Conservation (phyloP, 2,888 invertebrate species). For the Lissonota sp. region DNA sequence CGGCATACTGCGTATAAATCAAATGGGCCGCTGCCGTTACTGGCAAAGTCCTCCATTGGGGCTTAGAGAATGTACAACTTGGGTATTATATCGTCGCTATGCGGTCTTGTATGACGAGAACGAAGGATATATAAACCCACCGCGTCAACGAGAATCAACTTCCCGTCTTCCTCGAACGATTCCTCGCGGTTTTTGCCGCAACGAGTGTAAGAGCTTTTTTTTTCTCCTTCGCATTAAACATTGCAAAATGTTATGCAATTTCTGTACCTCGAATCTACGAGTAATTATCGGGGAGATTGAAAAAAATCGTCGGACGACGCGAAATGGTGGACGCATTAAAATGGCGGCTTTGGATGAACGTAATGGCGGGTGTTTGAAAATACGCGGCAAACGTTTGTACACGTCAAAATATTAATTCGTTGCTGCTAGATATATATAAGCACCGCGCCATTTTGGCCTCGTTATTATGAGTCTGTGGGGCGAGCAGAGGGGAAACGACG, state of each 20-base stretch:
- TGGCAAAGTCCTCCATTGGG: slow-evolving; percentile 23
- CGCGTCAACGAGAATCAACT: slow-evolving; percentile 16
- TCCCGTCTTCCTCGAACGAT: slow-evolving; percentile 1
- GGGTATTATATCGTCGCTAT: not conserved
- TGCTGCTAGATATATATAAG: slow-evolving; percentile 55
- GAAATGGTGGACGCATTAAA: slow-evolving; percentile 1
- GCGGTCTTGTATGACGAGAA: slow-evolving; percentile 8
- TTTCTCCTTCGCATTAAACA: not conserved
- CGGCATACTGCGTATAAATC: slow-evolving; percentile 66
- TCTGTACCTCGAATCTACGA: slow-evolving; percentile 46
- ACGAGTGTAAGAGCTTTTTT: not conserved
- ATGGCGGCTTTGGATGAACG: slow-evolving; percentile 4
- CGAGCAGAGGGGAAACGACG: slow-evolving; percentile 6
- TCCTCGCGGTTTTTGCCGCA: not conserved
- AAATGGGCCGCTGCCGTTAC: slow-evolving; percentile 58
- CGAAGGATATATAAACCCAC: slow-evolving; percentile 30
- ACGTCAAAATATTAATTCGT: slow-evolving; percentile 66
- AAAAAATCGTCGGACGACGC: too few species aligned
- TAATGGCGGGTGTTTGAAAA: slow-evolving; percentile 45
- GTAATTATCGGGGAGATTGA: slow-evolving; percentile 32
- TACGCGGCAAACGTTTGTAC: slow-evolving; percentile 13
- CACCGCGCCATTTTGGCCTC: slow-evolving; percentile 63
- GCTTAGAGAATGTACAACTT: too few species aligned
- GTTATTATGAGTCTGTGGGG: slow-evolving; percentile 66
- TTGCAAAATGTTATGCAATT: not conserved